Conservation (phyloP, 2,797 vertebrate genomes). For the Pteropus rufus region DNA sequence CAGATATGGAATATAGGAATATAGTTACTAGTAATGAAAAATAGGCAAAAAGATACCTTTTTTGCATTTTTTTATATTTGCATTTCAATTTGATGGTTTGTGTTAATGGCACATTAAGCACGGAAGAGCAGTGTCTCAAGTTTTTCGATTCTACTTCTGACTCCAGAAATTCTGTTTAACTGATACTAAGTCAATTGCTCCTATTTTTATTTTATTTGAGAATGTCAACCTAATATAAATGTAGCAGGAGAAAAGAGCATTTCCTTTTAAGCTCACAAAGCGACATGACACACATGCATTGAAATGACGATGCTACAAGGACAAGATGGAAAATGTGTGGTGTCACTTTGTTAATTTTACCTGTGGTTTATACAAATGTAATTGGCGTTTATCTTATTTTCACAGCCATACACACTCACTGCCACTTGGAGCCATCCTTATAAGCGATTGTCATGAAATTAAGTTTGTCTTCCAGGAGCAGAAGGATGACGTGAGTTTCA, state of each 20-base stretch:
- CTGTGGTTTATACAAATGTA: not conserved
- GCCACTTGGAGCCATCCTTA: not conserved
- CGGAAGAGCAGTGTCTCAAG: not conserved
- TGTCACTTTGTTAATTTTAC: not conserved
- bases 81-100: not conserved
- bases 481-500: conserved; percentile 3
- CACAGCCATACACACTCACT: not conserved
- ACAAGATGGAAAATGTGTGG: not conserved
- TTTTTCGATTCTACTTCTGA: not conserved
- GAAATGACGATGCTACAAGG: not conserved
- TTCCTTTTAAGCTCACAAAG: not conserved
- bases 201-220: not conserved
- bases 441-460: not conserved
- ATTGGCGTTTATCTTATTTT: conserved; percentile 20
- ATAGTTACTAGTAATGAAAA: not conserved
- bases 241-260: not conserved
- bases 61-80: not conserved
- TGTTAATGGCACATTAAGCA: not conserved
- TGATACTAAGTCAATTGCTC: not conserved
- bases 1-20: not conserved
- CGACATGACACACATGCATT: not conserved
- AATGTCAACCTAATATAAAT: not conserved
- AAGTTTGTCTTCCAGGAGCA: not conserved
- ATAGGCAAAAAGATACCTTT: not conserved
- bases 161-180: conserved; percentile 7